Evolutionary conservation across 2,888 invertebrate species (phyloP).

Genomic region (Tenthredo notha): DNA sequence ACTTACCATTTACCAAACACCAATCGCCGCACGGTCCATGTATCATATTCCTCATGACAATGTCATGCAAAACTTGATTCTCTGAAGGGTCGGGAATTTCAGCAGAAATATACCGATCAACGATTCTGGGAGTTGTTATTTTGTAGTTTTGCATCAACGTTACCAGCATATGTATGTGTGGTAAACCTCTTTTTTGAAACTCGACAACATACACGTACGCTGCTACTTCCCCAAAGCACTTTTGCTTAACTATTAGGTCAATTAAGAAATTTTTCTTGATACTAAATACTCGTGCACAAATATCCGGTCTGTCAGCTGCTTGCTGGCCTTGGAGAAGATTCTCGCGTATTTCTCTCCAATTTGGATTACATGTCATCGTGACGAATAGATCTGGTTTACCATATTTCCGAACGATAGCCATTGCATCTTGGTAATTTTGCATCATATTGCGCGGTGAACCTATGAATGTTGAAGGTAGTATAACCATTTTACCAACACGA

Average conservation of each 20-base stretch:
- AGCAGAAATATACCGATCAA: conserved; percentile 44
- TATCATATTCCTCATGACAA: conserved; percentile 31
- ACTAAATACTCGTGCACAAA: conserved; percentile 71
- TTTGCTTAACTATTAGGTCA: conserved; percentile 58
- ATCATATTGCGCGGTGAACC: conserved; percentile 61
- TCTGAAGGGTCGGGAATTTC: not conserved
- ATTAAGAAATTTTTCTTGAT: conserved; percentile 66
- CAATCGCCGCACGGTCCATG: conserved; percentile 68
- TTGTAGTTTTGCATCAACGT: conserved; percentile 59
- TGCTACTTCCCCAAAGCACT: conserved; percentile 56
- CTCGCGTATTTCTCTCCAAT: conserved; percentile 74
- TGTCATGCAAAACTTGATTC: not conserved
- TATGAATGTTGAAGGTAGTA: not conserved
- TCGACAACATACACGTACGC: conserved; percentile 63
- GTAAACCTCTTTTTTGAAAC: conserved; percentile 69
- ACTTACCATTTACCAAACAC: conserved; percentile 62
- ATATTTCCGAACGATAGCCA: conserved; percentile 75
- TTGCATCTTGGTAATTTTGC: conserved; percentile 76
- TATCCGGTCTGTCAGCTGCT: conserved; percentile 71
- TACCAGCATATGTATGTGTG: conserved; percentile 55
- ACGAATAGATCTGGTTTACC: conserved; percentile 77
- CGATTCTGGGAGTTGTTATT: conserved; percentile 30
- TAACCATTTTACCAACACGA: not conserved
- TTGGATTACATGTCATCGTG: conserved; percentile 77
- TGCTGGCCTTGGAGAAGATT: conserved; percentile 66